These are phyloP conservation scores for Epistrophella euchroma DNA, from an alignment of 2,888 invertebrate species.

Conservation along the genomic window DNA sequence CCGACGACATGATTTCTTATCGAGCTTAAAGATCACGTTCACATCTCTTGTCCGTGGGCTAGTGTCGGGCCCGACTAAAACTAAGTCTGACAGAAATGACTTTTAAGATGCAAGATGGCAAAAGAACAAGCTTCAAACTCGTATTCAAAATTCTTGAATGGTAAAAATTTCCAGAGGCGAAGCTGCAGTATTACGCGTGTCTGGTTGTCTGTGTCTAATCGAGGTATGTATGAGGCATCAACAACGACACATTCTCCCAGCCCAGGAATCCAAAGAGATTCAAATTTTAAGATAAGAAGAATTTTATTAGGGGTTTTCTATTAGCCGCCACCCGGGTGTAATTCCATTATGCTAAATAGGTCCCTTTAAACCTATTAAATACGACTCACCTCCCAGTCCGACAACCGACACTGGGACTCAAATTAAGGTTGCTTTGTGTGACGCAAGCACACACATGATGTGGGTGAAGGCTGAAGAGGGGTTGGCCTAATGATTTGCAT, in stretches of 20 bases:
- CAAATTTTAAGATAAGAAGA: slow-evolving; percentile 63
- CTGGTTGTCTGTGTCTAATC: slow-evolving; percentile 19
- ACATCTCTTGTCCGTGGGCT: slow-evolving; percentile 51
- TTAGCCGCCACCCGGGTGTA: slow-evolving; percentile 73
- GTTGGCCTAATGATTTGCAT: slow-evolving; percentile 64
- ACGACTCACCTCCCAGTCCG: slow-evolving; percentile 64
- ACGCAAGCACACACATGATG: slow-evolving; percentile 47
- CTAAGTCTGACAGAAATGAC: slow-evolving; percentile 50
- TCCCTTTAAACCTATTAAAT: slow-evolving; percentile 76
- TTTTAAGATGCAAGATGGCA: slow-evolving; percentile 43
- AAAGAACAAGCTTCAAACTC: slow-evolving; percentile 35
- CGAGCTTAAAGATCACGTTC: slow-evolving; percentile 50
- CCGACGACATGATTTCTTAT: slow-evolving; percentile 41
- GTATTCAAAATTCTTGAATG: slow-evolving; percentile 25
- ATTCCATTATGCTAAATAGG: slow-evolving; percentile 76
- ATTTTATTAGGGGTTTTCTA: slow-evolving; percentile 76
- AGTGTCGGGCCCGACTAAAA: slow-evolving; percentile 18
- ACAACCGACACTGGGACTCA: slow-evolving; percentile 42
- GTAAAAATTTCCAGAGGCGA: slow-evolving; percentile 13
- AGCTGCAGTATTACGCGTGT: slow-evolving; percentile 56
- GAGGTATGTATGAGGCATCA: slow-evolving; percentile 62
- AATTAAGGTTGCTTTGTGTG: slow-evolving; percentile 70
- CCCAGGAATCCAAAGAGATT: slow-evolving; percentile 48
- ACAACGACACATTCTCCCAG: slow-evolving; percentile 22
- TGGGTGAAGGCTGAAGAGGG: slow-evolving; percentile 2